Evolutionary conservation across 2,888 invertebrate species (phyloP), one percentile per base, ranked within the genome.

Genomic region (Vandiemenella viatica): DNA sequence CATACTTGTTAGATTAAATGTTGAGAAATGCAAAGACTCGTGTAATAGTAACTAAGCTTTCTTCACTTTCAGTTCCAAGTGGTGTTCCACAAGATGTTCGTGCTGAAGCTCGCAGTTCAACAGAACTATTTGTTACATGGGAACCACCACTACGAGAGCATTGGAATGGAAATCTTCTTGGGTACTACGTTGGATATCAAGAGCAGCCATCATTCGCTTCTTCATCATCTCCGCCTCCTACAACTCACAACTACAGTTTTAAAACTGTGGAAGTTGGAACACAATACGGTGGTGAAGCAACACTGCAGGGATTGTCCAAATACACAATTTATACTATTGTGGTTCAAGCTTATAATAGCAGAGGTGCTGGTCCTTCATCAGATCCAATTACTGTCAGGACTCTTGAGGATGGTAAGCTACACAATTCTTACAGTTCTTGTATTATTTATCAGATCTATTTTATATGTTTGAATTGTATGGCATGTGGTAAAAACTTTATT

Each of bases 91-190:
- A 82, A 55, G 85, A 88, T 61, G 79, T 90, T 48, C 75, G 83
- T 59, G 84, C 84, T 40, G 86, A 88, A 66, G 77, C 89, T 1
- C 82, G 84, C 65, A 85, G 84, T 65, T 88, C 88, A 6, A 86
- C 87, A 1, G 88, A 88, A 67, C 72, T 89, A 52, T 77, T 80
- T 53, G 82, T 89, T 42, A 82, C 79, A 46, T 90, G 89, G 90
- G 86, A 88, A 64, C 84, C 90, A 22, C 90, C 90, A 18, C 79
- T 83, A 59, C 75, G 82, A 58, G 86, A 88, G 61, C 73, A 83
- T 52, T 89, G 89, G 87, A 88, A 89, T 63, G 89, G 89, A 40
- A 85, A 86, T 60, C 75, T 89, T 56, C 72, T 88, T 1, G 90
- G 90, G 48, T 89, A 88, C 66, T 87, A 88, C 62, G 83, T 89